phyloP scores from a whole-genome alignment of 2,888 invertebrate species.

The Acleris sparsana region DNA sequence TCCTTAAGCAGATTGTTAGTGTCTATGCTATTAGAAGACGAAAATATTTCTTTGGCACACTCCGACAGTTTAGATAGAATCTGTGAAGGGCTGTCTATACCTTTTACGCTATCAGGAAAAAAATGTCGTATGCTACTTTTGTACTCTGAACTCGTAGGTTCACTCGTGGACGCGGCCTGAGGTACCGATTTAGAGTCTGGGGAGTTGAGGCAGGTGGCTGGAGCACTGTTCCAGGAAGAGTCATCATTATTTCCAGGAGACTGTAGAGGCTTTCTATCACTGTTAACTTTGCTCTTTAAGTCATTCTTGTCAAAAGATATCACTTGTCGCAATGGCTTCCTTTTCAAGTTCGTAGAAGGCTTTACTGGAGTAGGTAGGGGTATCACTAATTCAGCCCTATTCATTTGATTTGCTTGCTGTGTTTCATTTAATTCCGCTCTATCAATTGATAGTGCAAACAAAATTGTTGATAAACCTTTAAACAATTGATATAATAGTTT shows the following conservation, averaged over 20 bases:
- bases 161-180: conserved; percentile 67
- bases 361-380: conserved; percentile 86
- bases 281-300: conserved; percentile 48
- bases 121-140: conserved; percentile 71
- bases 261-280: conserved; percentile 49
- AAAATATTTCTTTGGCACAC: conserved; percentile 80
- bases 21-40: conserved; percentile 74
- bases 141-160: conserved; percentile 74
- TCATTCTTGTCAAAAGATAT: conserved; percentile 79
- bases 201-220: conserved; percentile 85
- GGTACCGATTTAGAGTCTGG: conserved; percentile 71
- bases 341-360: conserved; percentile 66
- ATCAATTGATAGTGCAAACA: conserved; percentile 97
- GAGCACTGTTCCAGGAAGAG: conserved; percentile 81
- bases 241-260: conserved; percentile 49
- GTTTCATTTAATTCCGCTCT: conserved; percentile 90
- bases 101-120: conserved; percentile 76
- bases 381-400: conserved; percentile 87
- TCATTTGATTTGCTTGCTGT: conserved; percentile 73
- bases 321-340: conserved; percentile 75
- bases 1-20: conserved; percentile 66
- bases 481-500: conserved; percentile 40
- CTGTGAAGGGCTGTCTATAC: conserved; percentile 76
- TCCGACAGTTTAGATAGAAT: conserved; percentile 75
- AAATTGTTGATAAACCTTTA: conserved; percentile 92